phyloP scores from a whole-genome alignment of 2,888 invertebrate species.

The Clostera curtula region DNA sequence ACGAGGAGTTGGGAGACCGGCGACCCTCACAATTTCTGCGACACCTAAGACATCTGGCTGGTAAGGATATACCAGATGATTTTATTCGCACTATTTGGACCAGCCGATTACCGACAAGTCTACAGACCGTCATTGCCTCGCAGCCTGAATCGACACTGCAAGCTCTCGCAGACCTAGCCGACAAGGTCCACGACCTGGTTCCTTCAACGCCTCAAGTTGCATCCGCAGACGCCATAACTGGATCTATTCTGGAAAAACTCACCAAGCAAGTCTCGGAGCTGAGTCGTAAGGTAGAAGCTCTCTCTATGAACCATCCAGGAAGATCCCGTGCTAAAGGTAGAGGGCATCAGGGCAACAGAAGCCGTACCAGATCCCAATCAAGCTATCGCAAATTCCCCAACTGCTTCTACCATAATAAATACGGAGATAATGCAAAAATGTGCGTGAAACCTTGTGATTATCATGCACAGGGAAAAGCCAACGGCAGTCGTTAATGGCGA shows the following conservation, averaged over 20 bases:
- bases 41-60: slow-evolving; percentile 5
- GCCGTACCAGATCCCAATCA: neutral
- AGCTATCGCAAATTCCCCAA: neutral
- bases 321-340: too few species aligned
- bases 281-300: too few species aligned
- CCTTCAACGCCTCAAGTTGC: neutral
- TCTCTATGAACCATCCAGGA: too few species aligned
- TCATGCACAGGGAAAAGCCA: slow-evolving; percentile 14
- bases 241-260: neutral
- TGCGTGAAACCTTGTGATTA: slow-evolving; percentile 15
- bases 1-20: slow-evolving; percentile 17
- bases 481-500: slow-evolving; percentile 24
- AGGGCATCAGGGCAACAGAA: too few species aligned
- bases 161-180: neutral
- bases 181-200: neutral
- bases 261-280: neutral
- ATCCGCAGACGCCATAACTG: neutral
- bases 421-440: slow-evolving; percentile 8
- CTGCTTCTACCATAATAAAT: slow-evolving; percentile 16
- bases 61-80: neutral
- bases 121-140: neutral
- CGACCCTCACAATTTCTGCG: slow-evolving; percentile 16
- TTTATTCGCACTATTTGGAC: slow-evolving; percentile 1
- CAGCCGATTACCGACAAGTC: neutral
- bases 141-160: neutral